Conservation (phyloP, 2,888 invertebrate genomes). For the Ichneumoninae sp. region DNA sequence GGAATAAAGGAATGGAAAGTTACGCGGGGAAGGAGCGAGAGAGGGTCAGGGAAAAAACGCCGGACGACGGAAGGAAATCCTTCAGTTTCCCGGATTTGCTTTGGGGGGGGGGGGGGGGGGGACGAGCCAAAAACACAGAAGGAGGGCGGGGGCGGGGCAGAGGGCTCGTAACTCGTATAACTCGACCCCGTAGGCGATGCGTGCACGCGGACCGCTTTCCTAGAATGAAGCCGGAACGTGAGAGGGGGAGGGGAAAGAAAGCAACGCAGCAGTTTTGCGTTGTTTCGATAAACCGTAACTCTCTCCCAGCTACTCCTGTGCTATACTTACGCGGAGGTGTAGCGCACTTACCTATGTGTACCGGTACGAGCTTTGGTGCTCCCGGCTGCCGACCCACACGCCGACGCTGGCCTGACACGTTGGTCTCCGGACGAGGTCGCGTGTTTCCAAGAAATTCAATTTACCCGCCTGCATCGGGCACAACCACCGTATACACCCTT, state of each 20-base stretch:
- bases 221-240: background rate
- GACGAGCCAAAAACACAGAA: too few relatives aligned
- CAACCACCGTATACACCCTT: background rate
- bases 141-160: too few relatives aligned
- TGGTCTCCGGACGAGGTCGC: constrained; percentile 43
- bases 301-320: constrained; percentile 10
- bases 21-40: background rate
- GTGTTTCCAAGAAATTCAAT: constrained; percentile 55
- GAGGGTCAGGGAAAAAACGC: background rate
- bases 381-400: background rate
- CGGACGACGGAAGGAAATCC: constrained; percentile 33
- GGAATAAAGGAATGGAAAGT: background rate
- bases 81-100: constrained; percentile 23
- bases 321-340: constrained; percentile 18
- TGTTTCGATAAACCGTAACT: constrained; percentile 51
- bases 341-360: background rate
- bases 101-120: too few relatives aligned
- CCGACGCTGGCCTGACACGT: background rate
- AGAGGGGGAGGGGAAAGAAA: background rate
- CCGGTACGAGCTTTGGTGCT: constrained; percentile 33
- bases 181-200: constrained; percentile 29
- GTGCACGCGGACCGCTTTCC: constrained; percentile 26
- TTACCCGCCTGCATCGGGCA: constrained; percentile 37
- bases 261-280: constrained; percentile 25
- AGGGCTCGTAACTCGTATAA: constrained; percentile 54